These are phyloP conservation scores for Brenthis hecate DNA, from an alignment of 2,888 invertebrate genomes.

Conservation along the genomic window DNA sequence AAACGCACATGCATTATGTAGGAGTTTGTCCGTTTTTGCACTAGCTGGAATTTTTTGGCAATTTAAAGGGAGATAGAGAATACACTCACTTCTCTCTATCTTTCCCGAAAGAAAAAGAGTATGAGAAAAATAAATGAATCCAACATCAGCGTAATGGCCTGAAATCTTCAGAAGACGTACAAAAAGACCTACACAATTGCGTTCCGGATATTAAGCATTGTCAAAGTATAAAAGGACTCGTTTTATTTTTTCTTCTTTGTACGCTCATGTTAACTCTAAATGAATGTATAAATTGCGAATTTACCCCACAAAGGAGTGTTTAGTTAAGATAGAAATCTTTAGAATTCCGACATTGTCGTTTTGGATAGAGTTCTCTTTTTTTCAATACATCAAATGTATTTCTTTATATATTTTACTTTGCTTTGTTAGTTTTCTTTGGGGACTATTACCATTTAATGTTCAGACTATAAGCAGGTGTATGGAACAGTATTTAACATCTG, in stretches of 20 bases:
- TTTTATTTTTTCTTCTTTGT: constrained; percentile 33
- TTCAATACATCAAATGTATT: constrained; percentile 1
- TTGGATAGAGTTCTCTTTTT: constrained; percentile 1
- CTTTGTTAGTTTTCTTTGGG: constrained; percentile 2
- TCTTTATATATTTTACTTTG: background rate
- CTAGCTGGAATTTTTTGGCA: too few relatives aligned
- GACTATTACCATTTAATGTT: too few relatives aligned
- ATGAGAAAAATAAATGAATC: constrained; percentile 12
- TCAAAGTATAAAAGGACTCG: constrained; percentile 34
- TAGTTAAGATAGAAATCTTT: constrained; percentile 30
- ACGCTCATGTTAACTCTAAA: constrained; percentile 36
- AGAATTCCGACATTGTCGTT: constrained; percentile 13
- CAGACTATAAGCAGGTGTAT: too few relatives aligned
- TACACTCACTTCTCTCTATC: too few relatives aligned
- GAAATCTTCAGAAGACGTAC: constrained; percentile 25
- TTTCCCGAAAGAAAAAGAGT: background rate
- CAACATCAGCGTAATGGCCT: constrained; percentile 8
- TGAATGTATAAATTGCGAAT: constrained; percentile 36
- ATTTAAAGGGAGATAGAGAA: too few relatives aligned
- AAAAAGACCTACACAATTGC: constrained; percentile 33
- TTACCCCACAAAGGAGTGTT: constrained; percentile 33
- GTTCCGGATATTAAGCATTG: constrained; percentile 40
- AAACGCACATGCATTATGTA: too few relatives aligned
- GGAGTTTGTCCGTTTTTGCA: too few relatives aligned
- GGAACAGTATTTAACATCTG: too few relatives aligned